Percentiles rank a stretch among this genome's conserved stretches.
Evolutionary conservation across 2,113 vertebrate species (phyloP).

Genomic region (Hemibates koningsi): DNA sequence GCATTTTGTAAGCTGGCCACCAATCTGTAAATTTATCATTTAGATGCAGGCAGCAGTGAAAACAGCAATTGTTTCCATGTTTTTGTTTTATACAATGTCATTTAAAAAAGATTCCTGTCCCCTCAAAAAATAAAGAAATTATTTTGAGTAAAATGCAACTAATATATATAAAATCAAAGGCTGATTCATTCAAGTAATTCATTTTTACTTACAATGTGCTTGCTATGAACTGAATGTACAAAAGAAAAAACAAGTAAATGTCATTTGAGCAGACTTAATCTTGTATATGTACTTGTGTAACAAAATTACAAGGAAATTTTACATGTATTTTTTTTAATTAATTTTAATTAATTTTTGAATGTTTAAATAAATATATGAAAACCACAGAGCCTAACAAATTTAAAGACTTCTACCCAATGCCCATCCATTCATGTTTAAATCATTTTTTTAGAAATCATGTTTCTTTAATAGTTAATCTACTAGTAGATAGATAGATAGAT

Average conservation of each 20-base stretch:
- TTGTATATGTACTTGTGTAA: neutral
- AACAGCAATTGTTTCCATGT: neutral
- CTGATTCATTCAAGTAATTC: neutral
- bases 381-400: neutral
- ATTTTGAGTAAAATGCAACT: neutral
- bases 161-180: neutral
- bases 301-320: neutral
- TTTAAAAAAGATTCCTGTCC: neutral
- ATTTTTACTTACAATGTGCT: neutral
- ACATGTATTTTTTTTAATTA: fast-evolving
- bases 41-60: neutral
- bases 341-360: neutral
- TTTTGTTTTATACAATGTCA: neutral
- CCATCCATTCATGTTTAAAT: neutral
- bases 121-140: neutral
- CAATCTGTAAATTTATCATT: neutral
- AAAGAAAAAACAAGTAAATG: neutral
- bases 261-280: neutral
- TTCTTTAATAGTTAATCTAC: neutral
- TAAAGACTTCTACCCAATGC: neutral
- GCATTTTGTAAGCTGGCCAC: neutral
- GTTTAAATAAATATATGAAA: neutral
- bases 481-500: too few species aligned
- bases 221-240: neutral
- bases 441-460: neutral